A percentile compares a stretch with the other conserved stretches of the same genome.
Conservation (phyloP, 2,888 invertebrate species). For the Lasius fuliginosus region DNA sequence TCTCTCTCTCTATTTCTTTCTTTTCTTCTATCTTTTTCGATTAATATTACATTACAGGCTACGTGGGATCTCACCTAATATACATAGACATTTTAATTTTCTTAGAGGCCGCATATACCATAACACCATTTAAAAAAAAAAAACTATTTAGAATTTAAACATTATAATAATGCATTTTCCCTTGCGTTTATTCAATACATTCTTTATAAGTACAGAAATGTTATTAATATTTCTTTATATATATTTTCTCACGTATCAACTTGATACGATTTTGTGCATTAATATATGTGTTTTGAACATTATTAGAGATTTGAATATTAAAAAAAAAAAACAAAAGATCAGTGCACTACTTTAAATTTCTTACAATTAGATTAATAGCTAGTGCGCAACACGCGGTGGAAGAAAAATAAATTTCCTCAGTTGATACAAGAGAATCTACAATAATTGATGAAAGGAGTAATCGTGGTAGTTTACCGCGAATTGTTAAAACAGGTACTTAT, state of each 20-base stretch:
- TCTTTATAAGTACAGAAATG: constrained; percentile 75
- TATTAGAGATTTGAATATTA: constrained; percentile 8
- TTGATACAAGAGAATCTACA: constrained; percentile 3
- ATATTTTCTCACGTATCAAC: constrained; percentile 42
- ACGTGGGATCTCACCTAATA: constrained; percentile 59
- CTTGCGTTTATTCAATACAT: constrained; percentile 76
- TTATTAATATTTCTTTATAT: constrained; percentile 40
- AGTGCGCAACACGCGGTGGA: background rate
- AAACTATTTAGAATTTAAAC: constrained; percentile 82
- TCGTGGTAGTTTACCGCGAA: constrained; percentile 23
- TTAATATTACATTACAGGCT: constrained; percentile 54
- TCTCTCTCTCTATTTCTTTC: background rate
- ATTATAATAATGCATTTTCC: constrained; percentile 81
- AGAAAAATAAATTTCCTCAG: background rate
- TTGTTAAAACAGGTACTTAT: constrained; percentile 70
- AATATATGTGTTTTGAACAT: background rate
- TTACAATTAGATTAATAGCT: background rate
- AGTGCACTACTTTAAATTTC: background rate
- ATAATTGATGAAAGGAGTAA: background rate
- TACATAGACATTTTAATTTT: constrained; percentile 63
- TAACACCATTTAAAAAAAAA: constrained; percentile 75
- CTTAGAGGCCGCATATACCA: constrained; percentile 73
- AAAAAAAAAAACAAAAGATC: constrained; percentile 2
- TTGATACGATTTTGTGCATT: constrained; percentile 13
- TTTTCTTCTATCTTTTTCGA: background rate